These are phyloP conservation scores for Apostichopus japonicus DNA, from an alignment of 35 echinoderm and acorn worm species.

Conservation along the genomic window DNA sequence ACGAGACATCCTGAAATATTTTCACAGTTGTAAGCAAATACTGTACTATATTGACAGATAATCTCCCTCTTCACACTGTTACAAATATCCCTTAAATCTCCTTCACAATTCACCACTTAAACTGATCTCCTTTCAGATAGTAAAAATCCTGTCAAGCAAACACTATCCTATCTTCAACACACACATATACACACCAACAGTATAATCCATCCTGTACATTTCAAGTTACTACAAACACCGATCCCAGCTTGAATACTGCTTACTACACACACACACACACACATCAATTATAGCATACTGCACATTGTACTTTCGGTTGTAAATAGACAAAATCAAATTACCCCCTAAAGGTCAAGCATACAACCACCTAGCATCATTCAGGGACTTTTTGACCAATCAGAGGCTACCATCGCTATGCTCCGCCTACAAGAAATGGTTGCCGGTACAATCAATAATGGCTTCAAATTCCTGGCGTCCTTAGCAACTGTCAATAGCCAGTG, in stretches of 20 bases:
- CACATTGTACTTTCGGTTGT: neutral
- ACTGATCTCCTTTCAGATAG: neutral
- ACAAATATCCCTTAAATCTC: no score
- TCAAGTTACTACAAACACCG: neutral
- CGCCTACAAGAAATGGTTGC: neutral
- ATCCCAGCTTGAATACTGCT: neutral
- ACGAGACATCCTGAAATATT: no score
- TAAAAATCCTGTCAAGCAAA: neutral
- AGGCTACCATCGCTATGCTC: neutral
- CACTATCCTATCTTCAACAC: neutral
- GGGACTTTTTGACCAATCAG: neutral
- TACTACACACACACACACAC: neutral
- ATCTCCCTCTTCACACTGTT: no score
- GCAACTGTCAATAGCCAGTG: conserved; percentile 11
- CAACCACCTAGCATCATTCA: conserved; percentile 22
- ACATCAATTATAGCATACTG: neutral
- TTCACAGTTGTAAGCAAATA: no score
- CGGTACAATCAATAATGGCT: conserved; percentile 27
- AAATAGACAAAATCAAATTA: conserved; percentile 30
- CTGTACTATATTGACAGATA: no score
- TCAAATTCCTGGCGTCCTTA: conserved; percentile 46
- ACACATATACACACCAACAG: neutral
- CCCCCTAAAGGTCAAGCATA: conserved; percentile 43
- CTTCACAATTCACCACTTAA: no score
- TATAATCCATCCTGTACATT: neutral